Evolutionary conservation across 2,797 vertebrate species (phyloP).

Genomic region (Cephalopachus bancanus): DNA sequence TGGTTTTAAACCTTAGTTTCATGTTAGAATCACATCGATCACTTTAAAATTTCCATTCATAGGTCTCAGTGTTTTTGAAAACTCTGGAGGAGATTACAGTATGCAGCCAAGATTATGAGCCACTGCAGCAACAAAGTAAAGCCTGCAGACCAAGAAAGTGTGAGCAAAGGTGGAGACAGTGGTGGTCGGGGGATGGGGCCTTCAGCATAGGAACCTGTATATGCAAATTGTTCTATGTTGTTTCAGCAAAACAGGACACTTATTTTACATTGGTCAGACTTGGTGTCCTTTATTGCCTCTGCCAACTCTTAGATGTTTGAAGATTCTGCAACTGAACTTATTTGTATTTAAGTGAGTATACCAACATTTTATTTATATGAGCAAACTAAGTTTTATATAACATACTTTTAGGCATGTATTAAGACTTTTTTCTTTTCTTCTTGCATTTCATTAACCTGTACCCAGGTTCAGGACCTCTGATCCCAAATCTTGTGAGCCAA

Average conservation of each 20-base stretch:
- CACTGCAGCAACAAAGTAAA: background rate
- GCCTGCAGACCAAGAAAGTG: background rate
- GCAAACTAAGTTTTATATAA: background rate
- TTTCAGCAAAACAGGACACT: background rate
- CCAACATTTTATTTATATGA: conserved; percentile 8
- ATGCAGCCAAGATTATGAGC: background rate
- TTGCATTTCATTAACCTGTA: conserved; percentile 24
- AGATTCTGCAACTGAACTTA: conserved; percentile 5
- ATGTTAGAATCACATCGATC: background rate
- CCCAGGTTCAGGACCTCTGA: background rate
- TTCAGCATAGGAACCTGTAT: background rate
- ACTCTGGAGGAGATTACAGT: background rate
- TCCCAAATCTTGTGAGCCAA: background rate
- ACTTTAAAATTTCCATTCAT: background rate
- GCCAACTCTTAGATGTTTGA: background rate
- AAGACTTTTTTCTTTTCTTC: background rate
- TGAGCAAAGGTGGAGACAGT: background rate
- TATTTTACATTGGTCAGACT: background rate
- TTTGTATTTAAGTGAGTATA: conserved; percentile 37
- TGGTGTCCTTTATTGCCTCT: background rate
- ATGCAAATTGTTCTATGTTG: background rate
- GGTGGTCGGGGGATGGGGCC: background rate
- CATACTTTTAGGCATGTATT: background rate
- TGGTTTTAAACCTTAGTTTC: background rate
- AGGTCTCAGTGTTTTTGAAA: background rate